These are phyloP conservation scores for Sycophila sp. DNA, from an alignment of 1,140 invertebrate species.

Conservation along the genomic window DNA sequence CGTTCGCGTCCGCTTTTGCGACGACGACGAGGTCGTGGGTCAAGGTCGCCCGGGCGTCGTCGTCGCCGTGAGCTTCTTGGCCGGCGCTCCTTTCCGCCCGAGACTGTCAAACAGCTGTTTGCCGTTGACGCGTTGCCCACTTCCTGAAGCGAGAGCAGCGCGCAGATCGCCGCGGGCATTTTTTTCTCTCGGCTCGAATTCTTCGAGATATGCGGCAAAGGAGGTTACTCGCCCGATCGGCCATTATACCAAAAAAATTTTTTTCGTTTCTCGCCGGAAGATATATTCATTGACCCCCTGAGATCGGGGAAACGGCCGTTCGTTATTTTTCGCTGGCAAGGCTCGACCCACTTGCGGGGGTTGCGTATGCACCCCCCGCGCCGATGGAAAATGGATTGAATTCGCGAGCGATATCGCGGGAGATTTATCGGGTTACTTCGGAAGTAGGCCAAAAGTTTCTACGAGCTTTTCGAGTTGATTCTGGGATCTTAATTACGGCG, in stretches of 20 bases:
- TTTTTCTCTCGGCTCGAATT: not conserved
- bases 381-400: not conserved
- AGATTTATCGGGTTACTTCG: not conserved
- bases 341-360: no score
- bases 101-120: slow-evolving; percentile 65
- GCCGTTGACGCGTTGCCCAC: slow-evolving; percentile 44
- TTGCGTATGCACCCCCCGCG: not conserved
- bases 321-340: no score
- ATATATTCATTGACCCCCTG: no score
- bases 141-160: slow-evolving; percentile 13
- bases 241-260: no score
- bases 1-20: not conserved
- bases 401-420: not conserved
- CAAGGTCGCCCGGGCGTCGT: slow-evolving; percentile 59
- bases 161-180: not conserved
- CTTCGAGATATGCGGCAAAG: not conserved
- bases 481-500: no score
- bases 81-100: slow-evolving; percentile 47
- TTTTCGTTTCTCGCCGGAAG: no score
- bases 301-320: no score
- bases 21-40: slow-evolving; percentile 57
- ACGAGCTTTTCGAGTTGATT: no score
- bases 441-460: slow-evolving; percentile 18
- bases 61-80: slow-evolving; percentile 11
- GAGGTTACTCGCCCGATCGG: not conserved